Conservation (phyloP, 2,888 invertebrate genomes). For the Cyclophora punctaria region DNA sequence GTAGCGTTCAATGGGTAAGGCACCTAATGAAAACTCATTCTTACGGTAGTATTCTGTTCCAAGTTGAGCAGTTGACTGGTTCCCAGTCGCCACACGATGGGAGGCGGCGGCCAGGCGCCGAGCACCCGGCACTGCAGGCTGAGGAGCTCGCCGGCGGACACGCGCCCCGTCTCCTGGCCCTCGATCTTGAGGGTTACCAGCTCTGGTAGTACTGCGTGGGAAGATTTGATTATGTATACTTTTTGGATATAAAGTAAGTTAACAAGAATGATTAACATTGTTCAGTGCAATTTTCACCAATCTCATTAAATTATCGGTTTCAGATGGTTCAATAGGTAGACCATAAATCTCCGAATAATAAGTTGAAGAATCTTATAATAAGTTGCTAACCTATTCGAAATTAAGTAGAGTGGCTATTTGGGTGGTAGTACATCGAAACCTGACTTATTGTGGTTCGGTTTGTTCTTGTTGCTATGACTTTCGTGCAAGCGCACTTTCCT, state of each 20-base stretch:
- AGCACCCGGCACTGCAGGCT: constrained; percentile 56
- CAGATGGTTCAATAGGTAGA: too few species aligned
- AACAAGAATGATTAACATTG: too few species aligned
- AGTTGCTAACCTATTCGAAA: too few species aligned
- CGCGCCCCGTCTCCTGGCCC: constrained; percentile 21
- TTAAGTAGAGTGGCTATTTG: too few species aligned
- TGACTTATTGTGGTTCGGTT: too few species aligned
- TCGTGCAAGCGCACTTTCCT: too few species aligned
- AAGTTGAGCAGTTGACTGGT: constrained; percentile 41
- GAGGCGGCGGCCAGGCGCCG: constrained; percentile 55
- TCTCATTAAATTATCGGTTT: too few species aligned
- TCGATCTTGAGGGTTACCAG: constrained; percentile 44
- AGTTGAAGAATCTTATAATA: too few species aligned
- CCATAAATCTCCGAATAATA: too few species aligned
- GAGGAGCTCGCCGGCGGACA: constrained; percentile 40
- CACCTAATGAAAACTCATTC: constrained; percentile 1
- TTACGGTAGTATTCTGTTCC: constrained; percentile 52
- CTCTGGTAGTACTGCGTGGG: constrained; percentile 49
- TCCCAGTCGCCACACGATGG: constrained; percentile 46
- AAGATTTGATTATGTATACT: not conserved
- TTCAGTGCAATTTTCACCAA: not conserved
- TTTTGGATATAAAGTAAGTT: not conserved
- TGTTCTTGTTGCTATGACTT: too few species aligned
- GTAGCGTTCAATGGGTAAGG: too few species aligned
- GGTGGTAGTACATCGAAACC: too few species aligned